phyloP scores from a whole-genome alignment of 37 sponge, comb jelly and placozoan genomes.

The Crambe crambe region DNA sequence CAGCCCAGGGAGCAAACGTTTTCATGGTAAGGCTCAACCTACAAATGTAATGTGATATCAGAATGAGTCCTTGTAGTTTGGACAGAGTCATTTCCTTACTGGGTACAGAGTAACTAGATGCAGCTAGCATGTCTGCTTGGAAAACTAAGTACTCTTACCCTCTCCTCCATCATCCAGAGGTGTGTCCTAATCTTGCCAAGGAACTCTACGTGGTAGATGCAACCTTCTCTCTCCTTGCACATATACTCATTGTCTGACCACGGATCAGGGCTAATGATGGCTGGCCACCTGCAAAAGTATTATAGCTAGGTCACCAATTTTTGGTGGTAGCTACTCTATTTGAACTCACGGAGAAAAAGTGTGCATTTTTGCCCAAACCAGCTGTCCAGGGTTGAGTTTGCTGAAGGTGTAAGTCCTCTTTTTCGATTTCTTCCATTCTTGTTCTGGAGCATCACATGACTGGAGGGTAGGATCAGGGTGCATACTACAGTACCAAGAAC shows the following conservation, averaged over 20 bases:
- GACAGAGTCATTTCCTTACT: no score
- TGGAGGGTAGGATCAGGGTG: slow-evolving; percentile 27
- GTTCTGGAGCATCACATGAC: slow-evolving; percentile 73
- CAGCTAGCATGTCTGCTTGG: no score
- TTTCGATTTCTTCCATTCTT: slow-evolving; percentile 8
- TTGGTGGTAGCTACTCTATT: no score
- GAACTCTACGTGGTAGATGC: slow-evolving; percentile 80
- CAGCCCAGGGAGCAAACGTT: background rate
- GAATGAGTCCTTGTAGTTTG: background rate
- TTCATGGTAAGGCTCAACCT: slow-evolving; percentile 43
- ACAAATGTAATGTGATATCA: background rate
- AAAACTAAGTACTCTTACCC: slow-evolving; percentile 18
- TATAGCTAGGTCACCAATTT: no score
- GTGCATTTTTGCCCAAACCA: slow-evolving; percentile 76
- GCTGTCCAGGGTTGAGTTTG: slow-evolving; percentile 43
- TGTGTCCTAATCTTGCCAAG: slow-evolving; percentile 58
- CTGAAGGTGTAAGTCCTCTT: slow-evolving; percentile 31
- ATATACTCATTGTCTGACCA: slow-evolving; percentile 32
- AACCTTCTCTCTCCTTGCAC: slow-evolving; percentile 41
- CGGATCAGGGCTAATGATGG: slow-evolving; percentile 61
- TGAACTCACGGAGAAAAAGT: slow-evolving; percentile 48
- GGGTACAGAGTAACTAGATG: no score
- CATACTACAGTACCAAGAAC: slow-evolving; percentile 27
- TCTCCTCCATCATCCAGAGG: slow-evolving; percentile 63
- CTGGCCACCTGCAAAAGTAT: slow-evolving; percentile 87